Conservation (phyloP, 2,113 vertebrate species). For the Polypterus bichir region DNA sequence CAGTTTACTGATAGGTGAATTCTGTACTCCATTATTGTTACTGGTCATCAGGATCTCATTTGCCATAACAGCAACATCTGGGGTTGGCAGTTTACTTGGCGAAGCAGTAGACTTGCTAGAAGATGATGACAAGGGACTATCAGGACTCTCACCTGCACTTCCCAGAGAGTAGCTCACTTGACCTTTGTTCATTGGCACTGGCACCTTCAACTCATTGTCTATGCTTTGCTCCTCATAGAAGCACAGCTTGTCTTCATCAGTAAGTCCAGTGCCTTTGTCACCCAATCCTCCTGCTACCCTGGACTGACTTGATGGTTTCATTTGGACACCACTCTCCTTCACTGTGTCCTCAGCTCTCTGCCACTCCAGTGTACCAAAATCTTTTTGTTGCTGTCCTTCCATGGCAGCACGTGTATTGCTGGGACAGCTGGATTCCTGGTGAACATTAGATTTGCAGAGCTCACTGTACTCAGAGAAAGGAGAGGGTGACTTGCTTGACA, state of each 20-base stretch:
- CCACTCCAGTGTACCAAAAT: constrained; percentile 58
- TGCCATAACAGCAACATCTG: neutral
- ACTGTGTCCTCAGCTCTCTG: constrained; percentile 62
- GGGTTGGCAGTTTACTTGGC: constrained; percentile 30
- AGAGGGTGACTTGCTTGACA: constrained; percentile 62
- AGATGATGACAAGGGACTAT: constrained; percentile 46
- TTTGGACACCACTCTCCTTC: constrained; percentile 49
- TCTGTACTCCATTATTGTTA: constrained; percentile 37
- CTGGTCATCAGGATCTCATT: constrained; percentile 29
- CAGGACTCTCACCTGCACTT: constrained; percentile 46
- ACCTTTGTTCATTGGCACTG: constrained; percentile 30
- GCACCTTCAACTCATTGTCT: constrained; percentile 58
- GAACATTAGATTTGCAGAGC: constrained; percentile 54
- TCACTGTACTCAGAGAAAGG: constrained; percentile 59
- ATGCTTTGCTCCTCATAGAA: constrained; percentile 57
- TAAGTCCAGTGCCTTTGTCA: constrained; percentile 56
- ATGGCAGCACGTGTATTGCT: constrained; percentile 21
- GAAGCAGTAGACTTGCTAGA: constrained; percentile 30
- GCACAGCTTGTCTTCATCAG: constrained; percentile 81
- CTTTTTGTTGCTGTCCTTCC: constrained; percentile 43
- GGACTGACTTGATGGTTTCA: constrained; percentile 45
- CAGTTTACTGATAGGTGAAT: constrained; percentile 16
- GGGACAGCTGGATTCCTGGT: constrained; percentile 26
- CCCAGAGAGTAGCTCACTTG: constrained; percentile 32
- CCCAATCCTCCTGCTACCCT: constrained; percentile 36